phyloP scores from a whole-genome alignment of 2,888 invertebrate species.

The Pheosia gnoma region DNA sequence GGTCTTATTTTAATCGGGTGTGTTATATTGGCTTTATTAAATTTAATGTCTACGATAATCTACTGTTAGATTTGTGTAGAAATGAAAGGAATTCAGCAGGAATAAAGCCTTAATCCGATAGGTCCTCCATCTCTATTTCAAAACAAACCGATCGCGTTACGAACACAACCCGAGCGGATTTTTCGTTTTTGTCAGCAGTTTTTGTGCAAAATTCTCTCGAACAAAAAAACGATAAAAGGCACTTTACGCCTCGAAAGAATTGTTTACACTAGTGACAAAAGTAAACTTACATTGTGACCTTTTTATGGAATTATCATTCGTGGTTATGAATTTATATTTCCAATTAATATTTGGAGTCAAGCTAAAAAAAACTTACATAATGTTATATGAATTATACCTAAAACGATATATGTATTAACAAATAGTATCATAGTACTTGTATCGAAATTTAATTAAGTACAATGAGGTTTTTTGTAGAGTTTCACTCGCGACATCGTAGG shows the following conservation, averaged over 20 bases:
- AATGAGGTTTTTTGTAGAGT: too few species aligned
- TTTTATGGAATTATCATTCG: slow-evolving; percentile 45
- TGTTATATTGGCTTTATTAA: not conserved
- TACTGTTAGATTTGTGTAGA: not conserved
- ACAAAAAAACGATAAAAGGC: slow-evolving; percentile 64
- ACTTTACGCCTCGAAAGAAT: slow-evolving; percentile 56
- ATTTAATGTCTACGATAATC: not conserved
- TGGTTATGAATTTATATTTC: slow-evolving; percentile 45
- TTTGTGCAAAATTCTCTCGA: slow-evolving; percentile 69
- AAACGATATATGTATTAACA: too few species aligned
- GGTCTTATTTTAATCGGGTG: not conserved
- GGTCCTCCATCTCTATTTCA: slow-evolving; percentile 65
- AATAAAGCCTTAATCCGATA: slow-evolving; percentile 51
- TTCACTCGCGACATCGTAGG: too few species aligned
- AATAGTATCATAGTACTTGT: too few species aligned
- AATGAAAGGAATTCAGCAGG: slow-evolving; percentile 14
- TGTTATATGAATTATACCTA: too few species aligned
- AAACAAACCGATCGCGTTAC: slow-evolving; percentile 80
- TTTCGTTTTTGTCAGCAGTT: slow-evolving; percentile 68
- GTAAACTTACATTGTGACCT: slow-evolving; percentile 56
- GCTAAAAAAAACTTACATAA: not conserved
- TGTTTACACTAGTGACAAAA: slow-evolving; percentile 75
- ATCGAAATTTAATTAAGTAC: too few species aligned
- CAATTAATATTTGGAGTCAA: slow-evolving; percentile 19
- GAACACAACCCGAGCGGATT: slow-evolving; percentile 60